phyloP scores from a whole-genome alignment of 2,888 invertebrate genomes.

The Protodeltote pygarga region DNA sequence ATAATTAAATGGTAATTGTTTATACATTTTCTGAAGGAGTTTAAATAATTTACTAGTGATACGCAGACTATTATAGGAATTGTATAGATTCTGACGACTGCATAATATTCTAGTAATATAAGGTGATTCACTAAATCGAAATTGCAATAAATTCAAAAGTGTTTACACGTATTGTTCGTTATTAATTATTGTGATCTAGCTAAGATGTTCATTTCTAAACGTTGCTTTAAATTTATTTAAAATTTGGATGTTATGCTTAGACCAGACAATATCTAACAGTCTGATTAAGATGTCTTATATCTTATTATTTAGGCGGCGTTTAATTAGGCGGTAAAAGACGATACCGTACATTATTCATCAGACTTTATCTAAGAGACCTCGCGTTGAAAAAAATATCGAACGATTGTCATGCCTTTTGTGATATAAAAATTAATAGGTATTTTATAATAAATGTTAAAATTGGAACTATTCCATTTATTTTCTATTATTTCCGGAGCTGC shows the following conservation, averaged over 20 bases:
- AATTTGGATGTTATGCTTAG: constrained; percentile 7
- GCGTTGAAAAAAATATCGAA: too few species aligned
- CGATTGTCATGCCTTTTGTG: too few species aligned
- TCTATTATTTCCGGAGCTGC: too few species aligned
- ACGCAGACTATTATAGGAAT: constrained; percentile 15
- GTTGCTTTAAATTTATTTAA: constrained; percentile 20
- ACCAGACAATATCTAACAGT: constrained; percentile 13
- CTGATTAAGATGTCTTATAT: constrained; percentile 2
- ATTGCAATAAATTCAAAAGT: constrained; percentile 40
- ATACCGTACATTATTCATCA: too few species aligned
- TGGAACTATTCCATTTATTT: too few species aligned
- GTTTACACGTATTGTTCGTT: constrained; percentile 19
- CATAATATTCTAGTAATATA: constrained; percentile 36
- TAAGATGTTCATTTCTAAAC: constrained; percentile 12
- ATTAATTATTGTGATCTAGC: constrained; percentile 16
- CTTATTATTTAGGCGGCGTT: too few species aligned
- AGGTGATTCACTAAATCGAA: constrained; percentile 7
- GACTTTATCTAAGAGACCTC: too few species aligned
- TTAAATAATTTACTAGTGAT: constrained; percentile 19
- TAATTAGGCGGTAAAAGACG: too few species aligned
- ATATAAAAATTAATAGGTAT: too few species aligned
- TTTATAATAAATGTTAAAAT: too few species aligned
- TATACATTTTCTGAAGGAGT: constrained; percentile 8
- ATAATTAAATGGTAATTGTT: too few species aligned
- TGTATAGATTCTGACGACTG: constrained; percentile 28